Conservation (phyloP, 2,888 invertebrate genomes). For the Neoitamus cyanurus region DNA sequence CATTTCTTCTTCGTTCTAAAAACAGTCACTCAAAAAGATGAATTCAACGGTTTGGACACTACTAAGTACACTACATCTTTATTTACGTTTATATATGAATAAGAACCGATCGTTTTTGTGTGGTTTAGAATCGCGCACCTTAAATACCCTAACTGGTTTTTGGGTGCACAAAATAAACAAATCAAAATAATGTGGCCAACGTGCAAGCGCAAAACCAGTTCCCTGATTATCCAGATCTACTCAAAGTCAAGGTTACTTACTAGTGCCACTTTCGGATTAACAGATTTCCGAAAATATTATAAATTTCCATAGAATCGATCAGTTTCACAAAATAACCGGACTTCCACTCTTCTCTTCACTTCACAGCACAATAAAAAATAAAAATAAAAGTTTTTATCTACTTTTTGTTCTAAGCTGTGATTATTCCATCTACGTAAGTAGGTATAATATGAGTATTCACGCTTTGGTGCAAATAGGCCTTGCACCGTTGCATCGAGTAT, state of each 20-base stretch:
- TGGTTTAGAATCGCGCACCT: background rate
- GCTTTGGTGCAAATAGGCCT: too few relatives aligned
- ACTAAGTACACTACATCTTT: background rate
- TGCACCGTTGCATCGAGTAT: too few relatives aligned
- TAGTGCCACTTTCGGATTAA: background rate
- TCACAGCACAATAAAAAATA: too few relatives aligned
- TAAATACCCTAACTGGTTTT: background rate
- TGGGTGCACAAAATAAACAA: background rate
- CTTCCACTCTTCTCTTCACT: background rate
- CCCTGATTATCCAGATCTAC: constrained; percentile 55
- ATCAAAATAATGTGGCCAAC: background rate
- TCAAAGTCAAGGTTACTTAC: background rate
- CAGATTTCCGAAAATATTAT: too few relatives aligned
- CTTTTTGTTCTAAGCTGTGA: too few relatives aligned
- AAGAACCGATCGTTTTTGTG: too few relatives aligned
- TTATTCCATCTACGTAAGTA: too few relatives aligned
- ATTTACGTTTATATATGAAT: background rate
- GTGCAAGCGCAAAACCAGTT: constrained; percentile 49
- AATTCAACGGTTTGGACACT: background rate
- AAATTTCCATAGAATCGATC: background rate
- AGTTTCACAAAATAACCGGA: background rate
- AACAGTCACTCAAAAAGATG: background rate
- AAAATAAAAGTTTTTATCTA: too few relatives aligned
- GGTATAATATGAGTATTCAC: too few relatives aligned
- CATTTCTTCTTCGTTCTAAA: background rate